Percentiles rank a stretch among this genome's conserved stretches.
phyloP scores from a whole-genome alignment of 2,113 vertebrate genomes.

The Ptilonorhynchus violaceus region DNA sequence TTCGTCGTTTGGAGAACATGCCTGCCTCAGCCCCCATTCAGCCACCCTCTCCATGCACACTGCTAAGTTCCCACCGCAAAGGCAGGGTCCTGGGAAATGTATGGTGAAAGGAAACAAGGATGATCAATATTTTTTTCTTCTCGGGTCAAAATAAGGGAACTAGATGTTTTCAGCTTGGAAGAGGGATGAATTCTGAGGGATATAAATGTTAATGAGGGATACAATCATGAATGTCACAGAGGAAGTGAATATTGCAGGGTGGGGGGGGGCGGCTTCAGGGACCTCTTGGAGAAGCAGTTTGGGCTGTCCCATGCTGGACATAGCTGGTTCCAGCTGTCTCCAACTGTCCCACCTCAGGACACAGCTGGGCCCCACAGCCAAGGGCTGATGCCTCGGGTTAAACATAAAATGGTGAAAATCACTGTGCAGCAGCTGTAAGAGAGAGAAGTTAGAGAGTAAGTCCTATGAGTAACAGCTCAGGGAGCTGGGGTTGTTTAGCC shows the following conservation, averaged over 20 bases:
- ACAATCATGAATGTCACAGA: rapidly evolving
- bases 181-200: neutral
- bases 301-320: rapidly evolving
- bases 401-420: rapidly evolving
- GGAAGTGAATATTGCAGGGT: rapidly evolving
- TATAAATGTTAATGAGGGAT: neutral
- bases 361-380: rapidly evolving
- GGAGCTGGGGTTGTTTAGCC: neutral
- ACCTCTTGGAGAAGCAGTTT: neutral
- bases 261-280: neutral
- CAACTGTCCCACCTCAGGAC: rapidly evolving
- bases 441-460: neutral
- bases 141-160: neutral
- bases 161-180: neutral
- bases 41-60: neutral
- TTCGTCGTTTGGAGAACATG: neutral
- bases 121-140: neutral
- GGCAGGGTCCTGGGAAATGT: neutral
- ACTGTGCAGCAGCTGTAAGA: neutral
- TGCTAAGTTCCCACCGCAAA: neutral
- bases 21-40: rapidly evolving
- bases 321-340: neutral
- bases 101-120: neutral
- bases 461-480: neutral
- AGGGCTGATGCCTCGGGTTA: rapidly evolving